A percentile compares a stretch with the other conserved stretches of the same genome.
Evolutionary conservation across 2,113 vertebrate species (phyloP).

Genomic region (Lethenteron camtschaticum): DNA sequence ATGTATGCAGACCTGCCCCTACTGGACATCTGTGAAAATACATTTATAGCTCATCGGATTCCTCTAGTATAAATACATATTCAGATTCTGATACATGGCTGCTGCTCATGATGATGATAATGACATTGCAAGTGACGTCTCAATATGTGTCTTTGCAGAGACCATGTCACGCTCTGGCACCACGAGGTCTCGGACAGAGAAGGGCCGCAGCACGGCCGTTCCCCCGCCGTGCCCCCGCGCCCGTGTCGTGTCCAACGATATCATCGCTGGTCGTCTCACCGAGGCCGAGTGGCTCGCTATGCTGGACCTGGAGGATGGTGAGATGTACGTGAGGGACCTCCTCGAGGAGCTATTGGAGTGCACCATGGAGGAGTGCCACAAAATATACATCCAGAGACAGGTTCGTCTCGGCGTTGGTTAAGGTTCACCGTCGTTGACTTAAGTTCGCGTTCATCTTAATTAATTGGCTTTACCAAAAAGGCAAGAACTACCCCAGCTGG

Average conservation of each 20-base stretch:
- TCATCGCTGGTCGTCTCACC: slow-evolving; percentile 18
- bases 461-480: too few relatives aligned
- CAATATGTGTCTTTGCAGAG: slow-evolving; percentile 8
- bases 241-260: slow-evolving; percentile 12
- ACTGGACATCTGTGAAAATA: too few relatives aligned
- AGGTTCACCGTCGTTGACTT: too few relatives aligned
- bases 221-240: slow-evolving; percentile 7
- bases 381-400: slow-evolving; percentile 22
- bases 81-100: too few relatives aligned
- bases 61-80: too few relatives aligned
- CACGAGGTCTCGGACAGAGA: slow-evolving; percentile 22
- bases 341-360: slow-evolving; percentile 23
- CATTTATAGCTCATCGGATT: too few relatives aligned
- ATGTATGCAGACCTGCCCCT: too few relatives aligned
- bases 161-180: slow-evolving; percentile 17
- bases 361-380: slow-evolving; percentile 21
- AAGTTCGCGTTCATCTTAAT: too few relatives aligned
- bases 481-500: too few relatives aligned
- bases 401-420: slow-evolving; percentile 16
- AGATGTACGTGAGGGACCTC: slow-evolving; percentile 22
- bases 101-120: too few relatives aligned
- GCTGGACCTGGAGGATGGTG: slow-evolving; percentile 20
- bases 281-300: slow-evolving; percentile 24
- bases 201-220: slow-evolving; percentile 7
- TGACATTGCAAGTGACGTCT: too few relatives aligned